A percentile compares a stretch with the other conserved stretches of the same genome.
Evolutionary conservation across 2,113 vertebrate genomes (phyloP).

Genomic region (Theristicus caerulescens): DNA sequence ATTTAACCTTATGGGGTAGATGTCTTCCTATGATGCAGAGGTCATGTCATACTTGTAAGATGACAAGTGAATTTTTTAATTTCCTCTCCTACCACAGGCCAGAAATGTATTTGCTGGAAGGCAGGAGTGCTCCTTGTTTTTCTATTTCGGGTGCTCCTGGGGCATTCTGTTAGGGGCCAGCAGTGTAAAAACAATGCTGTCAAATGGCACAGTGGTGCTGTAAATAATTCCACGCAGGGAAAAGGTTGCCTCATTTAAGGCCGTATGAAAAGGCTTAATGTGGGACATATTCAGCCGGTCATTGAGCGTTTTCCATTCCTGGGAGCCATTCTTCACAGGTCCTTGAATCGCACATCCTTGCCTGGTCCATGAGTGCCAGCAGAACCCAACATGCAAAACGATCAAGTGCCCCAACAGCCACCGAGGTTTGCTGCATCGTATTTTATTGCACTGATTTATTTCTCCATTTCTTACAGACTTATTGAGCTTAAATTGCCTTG

Average conservation of each 20-base stretch:
- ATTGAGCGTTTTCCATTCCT: background rate
- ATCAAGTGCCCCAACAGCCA: background rate
- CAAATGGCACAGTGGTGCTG: background rate
- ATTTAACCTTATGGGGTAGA: conserved; percentile 39
- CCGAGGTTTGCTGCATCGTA: background rate
- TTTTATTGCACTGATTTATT: conserved; percentile 24
- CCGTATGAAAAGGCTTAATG: background rate
- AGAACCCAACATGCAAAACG: background rate
- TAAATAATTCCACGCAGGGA: background rate
- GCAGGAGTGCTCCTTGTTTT: background rate
- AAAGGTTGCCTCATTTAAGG: background rate
- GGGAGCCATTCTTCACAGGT: background rate
- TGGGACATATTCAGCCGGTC: background rate
- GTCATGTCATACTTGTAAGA: background rate
- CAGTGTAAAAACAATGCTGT: background rate
- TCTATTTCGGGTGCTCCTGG: background rate
- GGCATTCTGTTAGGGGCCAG: background rate
- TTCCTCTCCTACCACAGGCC: background rate
- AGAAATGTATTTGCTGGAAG: background rate
- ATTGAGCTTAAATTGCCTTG: background rate
- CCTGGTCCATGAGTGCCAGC: background rate
- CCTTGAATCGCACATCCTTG: background rate
- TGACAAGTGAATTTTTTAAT: background rate
- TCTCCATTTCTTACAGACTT: conserved; percentile 3
- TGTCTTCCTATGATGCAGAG: background rate